These are phyloP conservation scores for Aquatica leii DNA, from an alignment of 2,888 invertebrate species.

Conservation along the genomic window DNA sequence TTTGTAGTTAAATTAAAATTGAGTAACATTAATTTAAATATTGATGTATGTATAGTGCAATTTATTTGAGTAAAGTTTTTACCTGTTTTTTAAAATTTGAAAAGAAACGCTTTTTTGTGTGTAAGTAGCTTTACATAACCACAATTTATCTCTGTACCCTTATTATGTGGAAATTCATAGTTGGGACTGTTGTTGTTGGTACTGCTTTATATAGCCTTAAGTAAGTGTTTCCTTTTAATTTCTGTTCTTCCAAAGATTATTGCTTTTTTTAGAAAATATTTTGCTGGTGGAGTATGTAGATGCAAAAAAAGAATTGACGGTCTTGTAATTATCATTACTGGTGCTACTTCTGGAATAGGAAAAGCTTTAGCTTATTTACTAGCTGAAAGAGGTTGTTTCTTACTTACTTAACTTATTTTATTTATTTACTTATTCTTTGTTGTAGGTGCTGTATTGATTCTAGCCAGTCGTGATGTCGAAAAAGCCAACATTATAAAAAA, in stretches of 20 bases:
- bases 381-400: conserved; percentile 59
- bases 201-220: conserved; percentile 53
- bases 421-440: conserved; percentile 5
- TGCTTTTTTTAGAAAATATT: conserved; percentile 54
- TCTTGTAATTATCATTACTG: conserved; percentile 66
- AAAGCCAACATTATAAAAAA: conserved; percentile 59
- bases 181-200: conserved; percentile 52
- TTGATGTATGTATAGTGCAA: too few relatives aligned
- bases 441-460: conserved; percentile 62
- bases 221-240: conserved; percentile 48
- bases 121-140: conserved; percentile 15
- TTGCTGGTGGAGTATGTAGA: conserved; percentile 55
- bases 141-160: conserved; percentile 13
- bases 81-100: not conserved
- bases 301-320: conserved; percentile 57
- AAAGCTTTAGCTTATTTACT: conserved; percentile 64
- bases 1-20: too few relatives aligned
- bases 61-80: too few relatives aligned
- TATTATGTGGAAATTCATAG: conserved; percentile 56
- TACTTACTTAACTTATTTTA: not conserved
- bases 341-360: conserved; percentile 69
- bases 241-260: not conserved
- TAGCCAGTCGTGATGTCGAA: conserved; percentile 65
- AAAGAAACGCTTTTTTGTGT: not conserved
- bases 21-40: too few relatives aligned